Evolutionary conservation across 1,140 invertebrate genomes (phyloP).

Genomic region (Aphis gossypii): DNA sequence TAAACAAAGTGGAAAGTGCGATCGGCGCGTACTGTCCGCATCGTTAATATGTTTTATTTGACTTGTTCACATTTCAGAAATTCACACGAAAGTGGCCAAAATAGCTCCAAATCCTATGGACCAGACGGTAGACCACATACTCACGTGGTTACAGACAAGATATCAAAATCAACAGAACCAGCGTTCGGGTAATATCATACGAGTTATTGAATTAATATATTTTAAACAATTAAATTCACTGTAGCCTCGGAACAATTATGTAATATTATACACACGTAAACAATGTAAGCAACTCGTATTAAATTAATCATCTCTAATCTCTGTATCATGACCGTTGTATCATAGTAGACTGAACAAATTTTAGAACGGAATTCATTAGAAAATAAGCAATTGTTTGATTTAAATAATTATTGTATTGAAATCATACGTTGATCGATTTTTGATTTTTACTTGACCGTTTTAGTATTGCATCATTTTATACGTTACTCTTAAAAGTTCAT

Average conservation of each 20-base stretch:
- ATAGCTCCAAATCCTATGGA: conserved; percentile 59
- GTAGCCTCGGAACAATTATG: too few relatives aligned
- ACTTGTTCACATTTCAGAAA: conserved; percentile 41
- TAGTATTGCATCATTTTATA: background rate
- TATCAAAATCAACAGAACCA: conserved; percentile 58
- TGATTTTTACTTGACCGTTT: background rate
- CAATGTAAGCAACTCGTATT: background rate
- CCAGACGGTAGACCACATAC: conserved; percentile 61
- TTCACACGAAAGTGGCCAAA: conserved; percentile 55
- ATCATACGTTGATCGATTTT: background rate
- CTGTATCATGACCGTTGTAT: background rate
- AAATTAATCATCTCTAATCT: background rate
- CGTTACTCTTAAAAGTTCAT: background rate
- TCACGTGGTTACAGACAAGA: conserved; percentile 61
- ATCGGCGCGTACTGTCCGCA: background rate
- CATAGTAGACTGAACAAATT: background rate
- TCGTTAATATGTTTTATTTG: background rate
- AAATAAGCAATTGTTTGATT: background rate
- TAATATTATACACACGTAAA: background rate
- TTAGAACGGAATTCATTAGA: background rate
- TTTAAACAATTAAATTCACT: too few relatives aligned
- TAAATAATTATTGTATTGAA: background rate
- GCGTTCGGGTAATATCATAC: conserved; percentile 29
- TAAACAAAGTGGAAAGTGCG: background rate
- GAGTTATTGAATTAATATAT: background rate